Evolutionary conservation across 1,140 invertebrate genomes (phyloP), one percentile per base, ranked within the genome.

Genomic region (Araneus ventricosus): DNA sequence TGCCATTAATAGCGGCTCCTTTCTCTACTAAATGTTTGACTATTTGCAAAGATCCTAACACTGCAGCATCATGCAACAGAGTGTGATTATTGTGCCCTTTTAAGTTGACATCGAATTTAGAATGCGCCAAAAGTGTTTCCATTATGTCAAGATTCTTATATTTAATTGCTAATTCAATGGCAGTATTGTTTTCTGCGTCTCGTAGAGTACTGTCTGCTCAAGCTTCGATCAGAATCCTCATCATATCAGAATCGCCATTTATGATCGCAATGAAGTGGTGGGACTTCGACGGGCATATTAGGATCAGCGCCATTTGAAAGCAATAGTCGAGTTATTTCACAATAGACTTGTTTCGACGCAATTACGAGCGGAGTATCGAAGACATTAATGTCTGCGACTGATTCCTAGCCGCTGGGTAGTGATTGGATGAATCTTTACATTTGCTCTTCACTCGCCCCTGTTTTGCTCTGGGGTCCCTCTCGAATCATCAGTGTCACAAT

Each of bases 241-340:
- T 41, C 14, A 91, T 14, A 10, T 63, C 24, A 41, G 95, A 95
- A 89, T 95, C 95, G 2, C 95, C 95, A 63, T 94, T 92, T 27
- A 80, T 90, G 6, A 94, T 94, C 8, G 95, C 95, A 94, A 89
- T 95, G 95, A 8, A 95, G 93, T 10, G 95, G 93, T 0, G 95
- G 94, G 95, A 95, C 94, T 94, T 17, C 84, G 4, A 67, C 24
- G 24, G 22, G 4, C 5, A n/a, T 24, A 4, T n/a, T 27, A 4
- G 61, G 61, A 67, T 86, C 20, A 24, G 91, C 61, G 30, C 59
- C 59, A 2, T 61, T 39, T n/a, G 88, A n/a, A 24, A 93, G 24
- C 45, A 93, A 70, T 37, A 37, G 57, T 45, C 61, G 17, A 0
- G 84, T 61, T n/a, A 86, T 67, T 27, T 86, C 82, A 57, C 85